Evolutionary conservation across 2,113 vertebrate genomes (phyloP), one percentile per base, ranked within the genome.

Genomic region (Asarcornis scutulata): DNA sequence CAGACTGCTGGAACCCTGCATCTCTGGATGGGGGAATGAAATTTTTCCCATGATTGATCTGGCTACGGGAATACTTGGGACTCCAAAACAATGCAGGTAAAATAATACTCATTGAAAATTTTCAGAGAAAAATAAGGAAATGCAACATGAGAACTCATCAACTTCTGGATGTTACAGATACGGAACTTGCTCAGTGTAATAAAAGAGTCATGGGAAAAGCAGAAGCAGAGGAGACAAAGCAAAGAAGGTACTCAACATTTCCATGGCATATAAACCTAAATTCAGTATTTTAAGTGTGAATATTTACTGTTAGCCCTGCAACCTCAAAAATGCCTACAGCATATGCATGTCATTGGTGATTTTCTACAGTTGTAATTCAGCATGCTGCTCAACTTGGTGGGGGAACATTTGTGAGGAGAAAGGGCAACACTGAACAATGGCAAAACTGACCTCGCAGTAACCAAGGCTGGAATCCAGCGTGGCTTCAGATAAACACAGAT

Each of bases 201-300:
- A 86, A 96, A 97, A 96, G 93, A 97, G 80, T 96, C 96, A 97
- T 96, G 96, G 94, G 95, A 97, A 97, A 96, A 91, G 91, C 59
- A 95, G 81, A 66, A 63, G 77, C 91, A 92, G 80, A 77, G 80
- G 58, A 91, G 94, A 94, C 77, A 91, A 96, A 87, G 91, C 81
- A 93, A 91, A 92, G 75, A 87, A 97, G 86, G 86, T 95, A 93
- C 94, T 93, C 88, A 52, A 71, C 77, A 89, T 95, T 93, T 87
- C 88, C 91, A 95, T 91, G 96, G 86, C 91, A 87, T 73, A 94
- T 96, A 92, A 95, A 96, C 74, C 32, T 86, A 95, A 93, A 96
- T 92, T 78, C 74, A 91, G 3, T 89, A 93, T 96, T 96, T 83
- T 91, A 82, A 90, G 74, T 93, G 88, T 87, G 90, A 87, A 83